phyloP scores from a whole-genome alignment of 2,113 vertebrate species.

The Laticauda laticaudata region DNA sequence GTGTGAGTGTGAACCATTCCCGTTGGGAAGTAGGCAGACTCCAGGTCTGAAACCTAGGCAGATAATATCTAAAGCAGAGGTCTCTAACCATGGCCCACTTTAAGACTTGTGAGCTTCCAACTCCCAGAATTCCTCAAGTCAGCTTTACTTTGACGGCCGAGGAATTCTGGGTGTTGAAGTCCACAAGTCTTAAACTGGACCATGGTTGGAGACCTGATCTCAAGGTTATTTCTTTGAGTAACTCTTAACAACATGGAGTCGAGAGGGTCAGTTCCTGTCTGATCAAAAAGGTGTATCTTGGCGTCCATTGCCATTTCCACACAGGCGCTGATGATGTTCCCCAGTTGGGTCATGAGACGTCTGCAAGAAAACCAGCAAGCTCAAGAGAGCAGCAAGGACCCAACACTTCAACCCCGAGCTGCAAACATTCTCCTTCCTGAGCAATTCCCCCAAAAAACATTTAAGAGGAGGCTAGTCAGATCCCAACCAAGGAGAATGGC shows the following conservation, averaged over 20 bases:
- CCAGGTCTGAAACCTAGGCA: not conserved
- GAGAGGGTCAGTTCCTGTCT: not conserved
- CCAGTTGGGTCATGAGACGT: not conserved
- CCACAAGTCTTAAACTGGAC: too few relatives aligned
- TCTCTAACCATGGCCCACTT: too few relatives aligned
- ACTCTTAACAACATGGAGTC: not conserved
- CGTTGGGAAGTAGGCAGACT: not conserved
- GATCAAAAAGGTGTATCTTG: not conserved
- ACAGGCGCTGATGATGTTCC: not conserved
- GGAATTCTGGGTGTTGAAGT: too few relatives aligned
- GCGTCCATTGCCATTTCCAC: not conserved
- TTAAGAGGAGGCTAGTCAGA: not conserved
- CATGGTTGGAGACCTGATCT: not conserved
- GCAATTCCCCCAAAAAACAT: not conserved
- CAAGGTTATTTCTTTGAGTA: not conserved
- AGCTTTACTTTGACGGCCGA: too few relatives aligned
- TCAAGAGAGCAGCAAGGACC: not conserved
- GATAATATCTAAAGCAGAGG: not conserved
- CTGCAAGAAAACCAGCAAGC: too few relatives aligned
- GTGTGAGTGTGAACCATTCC: not conserved
- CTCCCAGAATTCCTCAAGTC: too few relatives aligned
- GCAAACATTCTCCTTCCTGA: not conserved
- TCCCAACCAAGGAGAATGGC: not conserved
- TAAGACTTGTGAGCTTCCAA: too few relatives aligned
- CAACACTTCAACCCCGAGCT: not conserved